Conservation (phyloP, 1,140 invertebrate genomes). For the Matsumurasca onukii region DNA sequence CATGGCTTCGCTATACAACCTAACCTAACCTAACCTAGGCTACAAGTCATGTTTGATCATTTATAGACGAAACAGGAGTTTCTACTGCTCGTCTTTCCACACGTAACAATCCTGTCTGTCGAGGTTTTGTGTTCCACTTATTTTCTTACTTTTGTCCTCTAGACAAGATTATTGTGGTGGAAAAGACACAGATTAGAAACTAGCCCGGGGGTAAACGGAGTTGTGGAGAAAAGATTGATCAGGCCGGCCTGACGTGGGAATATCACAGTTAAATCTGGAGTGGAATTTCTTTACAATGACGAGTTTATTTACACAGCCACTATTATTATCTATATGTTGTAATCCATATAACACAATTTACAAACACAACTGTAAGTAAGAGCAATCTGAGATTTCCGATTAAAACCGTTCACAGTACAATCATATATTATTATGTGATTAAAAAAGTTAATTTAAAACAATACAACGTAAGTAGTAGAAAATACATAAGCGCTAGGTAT, state of each 20-base stretch:
- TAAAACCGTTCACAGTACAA: background rate
- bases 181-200: too few species aligned
- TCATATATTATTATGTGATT: background rate
- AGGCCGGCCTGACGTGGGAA: constrained; percentile 5
- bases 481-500: background rate
- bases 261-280: constrained; percentile 9
- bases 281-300: background rate
- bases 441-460: background rate
- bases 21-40: constrained; percentile 6
- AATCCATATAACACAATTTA: background rate
- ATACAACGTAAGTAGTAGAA: background rate
- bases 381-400: background rate
- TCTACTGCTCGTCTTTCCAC: too few species aligned
- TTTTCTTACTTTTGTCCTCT: too few species aligned
- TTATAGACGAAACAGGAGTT: too few species aligned
- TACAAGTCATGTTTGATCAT: too few species aligned
- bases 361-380: background rate
- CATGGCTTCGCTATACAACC: constrained; percentile 4
- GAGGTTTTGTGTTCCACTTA: too few species aligned
- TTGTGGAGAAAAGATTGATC: too few species aligned
- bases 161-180: too few species aligned
- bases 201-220: too few species aligned
- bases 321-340: background rate
- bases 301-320: constrained; percentile 14
- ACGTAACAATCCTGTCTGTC: too few species aligned